Evolutionary conservation across 2,888 invertebrate genomes (phyloP).

Genomic region (Hydropsyche betteni): DNA sequence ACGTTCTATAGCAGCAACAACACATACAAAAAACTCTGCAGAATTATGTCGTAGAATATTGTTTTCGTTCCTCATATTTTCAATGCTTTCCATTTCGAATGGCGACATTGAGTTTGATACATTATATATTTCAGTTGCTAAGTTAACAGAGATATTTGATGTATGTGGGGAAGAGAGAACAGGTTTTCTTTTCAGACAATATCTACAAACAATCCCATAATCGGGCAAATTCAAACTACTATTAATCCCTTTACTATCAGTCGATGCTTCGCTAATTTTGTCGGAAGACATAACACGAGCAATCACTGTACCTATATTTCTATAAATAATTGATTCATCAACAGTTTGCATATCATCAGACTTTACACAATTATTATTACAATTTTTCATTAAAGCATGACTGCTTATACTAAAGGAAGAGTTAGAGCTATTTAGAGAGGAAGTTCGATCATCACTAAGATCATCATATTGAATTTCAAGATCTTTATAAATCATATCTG

Average conservation of each 20-base stretch:
- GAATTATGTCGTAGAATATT: slow-evolving; percentile 40
- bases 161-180: background rate
- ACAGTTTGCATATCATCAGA: slow-evolving; percentile 21
- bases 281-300: slow-evolving; percentile 23
- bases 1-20: slow-evolving; percentile 61
- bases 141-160: slow-evolving; percentile 37
- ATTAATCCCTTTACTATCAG: slow-evolving; percentile 4
- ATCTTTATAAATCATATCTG: background rate
- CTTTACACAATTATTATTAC: slow-evolving; percentile 4
- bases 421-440: slow-evolving; percentile 6
- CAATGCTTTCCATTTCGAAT: background rate
- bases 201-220: slow-evolving; percentile 49
- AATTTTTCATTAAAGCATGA: background rate
- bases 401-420: background rate
- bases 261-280: slow-evolving; percentile 4
- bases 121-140: slow-evolving; percentile 48
- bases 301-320: background rate
- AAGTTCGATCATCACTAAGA: background rate
- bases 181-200: slow-evolving; percentile 49
- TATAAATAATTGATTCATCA: background rate
- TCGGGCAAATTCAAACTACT: slow-evolving; percentile 43
- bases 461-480: background rate
- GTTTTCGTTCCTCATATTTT: slow-evolving; percentile 32
- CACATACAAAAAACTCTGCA: slow-evolving; percentile 54
- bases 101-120: slow-evolving; percentile 32